Percentiles rank a stretch among this genome's conserved stretches.
These are phyloP conservation scores for Chrysochloris asiatica DNA, from an alignment of 2,113 vertebrate species.

Conservation along the genomic window DNA sequence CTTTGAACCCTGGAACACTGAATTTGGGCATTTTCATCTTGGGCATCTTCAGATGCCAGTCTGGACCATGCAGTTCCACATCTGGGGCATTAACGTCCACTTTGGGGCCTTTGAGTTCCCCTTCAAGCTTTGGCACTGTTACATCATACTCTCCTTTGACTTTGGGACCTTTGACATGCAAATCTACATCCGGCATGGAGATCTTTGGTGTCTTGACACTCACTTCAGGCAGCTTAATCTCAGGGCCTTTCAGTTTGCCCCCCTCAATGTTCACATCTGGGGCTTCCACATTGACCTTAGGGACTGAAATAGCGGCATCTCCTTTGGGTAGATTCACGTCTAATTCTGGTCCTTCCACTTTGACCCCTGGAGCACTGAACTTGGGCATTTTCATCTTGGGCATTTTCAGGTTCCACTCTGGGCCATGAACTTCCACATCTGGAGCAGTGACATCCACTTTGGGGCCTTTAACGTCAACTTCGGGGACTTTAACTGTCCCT, in stretches of 20 bases:
- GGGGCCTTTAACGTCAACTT: constrained; percentile 72
- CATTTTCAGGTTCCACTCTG: constrained; percentile 76
- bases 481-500: constrained; percentile 54
- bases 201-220: constrained; percentile 71
- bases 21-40: constrained; percentile 83
- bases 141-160: constrained; percentile 70
- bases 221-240: constrained; percentile 72
- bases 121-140: constrained; percentile 66
- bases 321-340: constrained; percentile 61
- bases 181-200: constrained; percentile 73
- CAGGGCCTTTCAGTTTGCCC: constrained; percentile 72
- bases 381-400: constrained; percentile 78
- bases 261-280: constrained; percentile 69
- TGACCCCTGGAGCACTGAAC: constrained; percentile 55
- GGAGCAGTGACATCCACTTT: constrained; percentile 35
- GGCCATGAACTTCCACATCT: constrained; percentile 55
- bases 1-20: constrained; percentile 68
- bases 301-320: constrained; percentile 59
- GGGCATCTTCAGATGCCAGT: constrained; percentile 80
- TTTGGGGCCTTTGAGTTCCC: constrained; percentile 69
- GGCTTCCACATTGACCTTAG: constrained; percentile 64
- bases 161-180: constrained; percentile 71
- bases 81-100: constrained; percentile 54
- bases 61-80: constrained; percentile 69
- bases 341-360: constrained; percentile 65